phyloP scores from a whole-genome alignment of 2,888 invertebrate species.

The Pherbina coryleti region DNA sequence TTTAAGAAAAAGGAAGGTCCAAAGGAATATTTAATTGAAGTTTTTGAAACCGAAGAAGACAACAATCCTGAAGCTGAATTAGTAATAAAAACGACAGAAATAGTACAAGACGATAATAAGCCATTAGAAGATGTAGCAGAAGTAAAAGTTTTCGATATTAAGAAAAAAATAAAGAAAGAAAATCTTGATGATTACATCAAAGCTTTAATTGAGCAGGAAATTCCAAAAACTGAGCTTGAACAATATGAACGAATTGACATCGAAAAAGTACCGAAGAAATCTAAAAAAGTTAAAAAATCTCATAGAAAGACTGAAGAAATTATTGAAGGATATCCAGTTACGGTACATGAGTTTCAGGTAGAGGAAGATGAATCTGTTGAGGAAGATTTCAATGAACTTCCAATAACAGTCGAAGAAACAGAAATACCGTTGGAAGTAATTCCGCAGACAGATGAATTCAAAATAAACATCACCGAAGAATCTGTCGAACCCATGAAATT shows the following conservation, averaged over 20 bases:
- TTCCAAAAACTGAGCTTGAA: conserved; percentile 64
- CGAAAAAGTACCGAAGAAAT: conserved; percentile 63
- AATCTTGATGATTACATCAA: conserved; percentile 60
- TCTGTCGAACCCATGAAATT: conserved; percentile 57
- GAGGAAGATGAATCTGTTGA: conserved; percentile 55
- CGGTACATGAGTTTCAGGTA: conserved; percentile 57
- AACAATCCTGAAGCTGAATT: conserved; percentile 68
- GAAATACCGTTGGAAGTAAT: conserved; percentile 48
- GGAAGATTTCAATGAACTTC: conserved; percentile 51
- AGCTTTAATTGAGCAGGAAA: conserved; percentile 63
- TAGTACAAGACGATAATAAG: conserved; percentile 53
- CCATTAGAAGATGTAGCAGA: conserved; percentile 31
- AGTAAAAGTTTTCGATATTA: conserved; percentile 49
- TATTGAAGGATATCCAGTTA: conserved; percentile 57
- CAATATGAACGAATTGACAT: conserved; percentile 63
- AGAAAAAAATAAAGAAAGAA: conserved; percentile 60
- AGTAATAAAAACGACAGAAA: conserved; percentile 68
- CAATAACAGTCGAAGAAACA: conserved; percentile 52
- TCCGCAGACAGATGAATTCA: conserved; percentile 40
- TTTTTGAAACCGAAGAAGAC: conserved; percentile 67
- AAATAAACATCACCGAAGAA: conserved; percentile 44
- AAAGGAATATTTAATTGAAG: conserved; percentile 69
- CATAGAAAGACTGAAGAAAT: conserved; percentile 64
- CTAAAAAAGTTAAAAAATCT: conserved; percentile 62
- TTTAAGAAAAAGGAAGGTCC: conserved; percentile 68